Evolutionary conservation across 2,797 vertebrate species (phyloP), one percentile per base, ranked within the genome.

Genomic region (Hipposideros larvatus): DNA sequence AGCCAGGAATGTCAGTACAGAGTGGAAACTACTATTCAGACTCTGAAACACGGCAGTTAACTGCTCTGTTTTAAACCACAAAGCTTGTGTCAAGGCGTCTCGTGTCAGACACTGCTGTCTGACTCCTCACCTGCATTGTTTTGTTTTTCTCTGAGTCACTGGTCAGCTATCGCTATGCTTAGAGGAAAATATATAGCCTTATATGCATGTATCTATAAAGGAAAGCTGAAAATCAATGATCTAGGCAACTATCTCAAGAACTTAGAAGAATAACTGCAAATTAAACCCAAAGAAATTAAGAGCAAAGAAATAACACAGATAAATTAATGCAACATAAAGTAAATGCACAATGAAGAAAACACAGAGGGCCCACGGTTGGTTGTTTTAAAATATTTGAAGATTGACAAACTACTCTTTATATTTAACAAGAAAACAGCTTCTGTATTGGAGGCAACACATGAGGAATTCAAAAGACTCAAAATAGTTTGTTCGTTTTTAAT

Each of bases 161-260:
- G 3, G 13, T 92, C 73, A 93, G 66, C 82, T 91, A 91, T 59
- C 31, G 79, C 86, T 93, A 59, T 68, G 46, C 55, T 91, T 90
- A 97, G 70, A 93, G 71, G 89, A 96, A 96, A 92, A 88, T 16
- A 84, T 18, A 79, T 88, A 90, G 59, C 46, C 26, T 82, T 43
- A 70, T 43, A 46, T 57, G 7, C 1, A 55, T 61, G 3, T 14
- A 31, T 66, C 79, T 83, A 66, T 43, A 66, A 77, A 66, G 3
- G 31, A 75, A 73, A 43, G 2, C 31, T 87, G 31, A 84, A 92
- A 79, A 68, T 48, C 24, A 79, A 18, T 74, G 4, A 94, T 75
- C 4, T 65, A 87, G 53, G 16, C 8, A 41, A 70, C 21, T 55
- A 26, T 75, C 10, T 78, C 34, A 90, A 70, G 11, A 75, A 90